Evolutionary conservation across 1,140 invertebrate genomes (phyloP), one percentile per base, ranked within the genome.

Genomic region (Euura saliciscinereae): DNA sequence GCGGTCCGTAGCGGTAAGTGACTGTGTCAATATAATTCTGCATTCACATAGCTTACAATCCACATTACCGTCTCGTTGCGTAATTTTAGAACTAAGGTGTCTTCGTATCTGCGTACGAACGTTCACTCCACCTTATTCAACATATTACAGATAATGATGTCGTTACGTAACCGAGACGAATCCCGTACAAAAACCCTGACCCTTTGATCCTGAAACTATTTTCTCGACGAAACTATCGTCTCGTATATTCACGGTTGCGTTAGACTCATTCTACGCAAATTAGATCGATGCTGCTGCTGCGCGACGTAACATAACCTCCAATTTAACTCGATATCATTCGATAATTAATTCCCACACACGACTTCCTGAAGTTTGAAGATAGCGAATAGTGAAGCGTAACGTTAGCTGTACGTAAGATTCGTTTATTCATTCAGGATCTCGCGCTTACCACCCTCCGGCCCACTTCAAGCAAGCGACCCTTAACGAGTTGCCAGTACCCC

Each of bases 401-500:
- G 28, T 28, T 28, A 28, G 28, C 28, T 28, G 28, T 28, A 28
- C 28, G 28, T 28, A 28, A 28, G 28, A 28, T 28, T 28, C 28
- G 28, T 28, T 28, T 28, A 28, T 65, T 70, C 28, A 28, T 28
- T 28, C 83, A 69, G 82, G 79, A 71, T 44, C 73, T 43, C 78
- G 76, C 6, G 67, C 66, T 0, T 76, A 84, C 72, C 82, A 87
- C n/a, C 73, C 75, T 67, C 73, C 75, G 43, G 74, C 74, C 3
- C 74, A 86, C 69, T 74, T 82, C 67, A 77, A 84, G 70, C 72
- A 74, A 3, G 81, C 90, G 13, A 90, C 87, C 10, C 91, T 94
- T 90, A 92, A 95, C 80, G 94, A 95, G 77, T 80, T 95, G 79
- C 92, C 93, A 4, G 88, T 91, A 11, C 94, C 94, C 4, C 84